Base-by-base conservation (phyloP, 37 sponge, comb jelly and placozoan species). In the Chondrilla cf. caribensis region DNA sequence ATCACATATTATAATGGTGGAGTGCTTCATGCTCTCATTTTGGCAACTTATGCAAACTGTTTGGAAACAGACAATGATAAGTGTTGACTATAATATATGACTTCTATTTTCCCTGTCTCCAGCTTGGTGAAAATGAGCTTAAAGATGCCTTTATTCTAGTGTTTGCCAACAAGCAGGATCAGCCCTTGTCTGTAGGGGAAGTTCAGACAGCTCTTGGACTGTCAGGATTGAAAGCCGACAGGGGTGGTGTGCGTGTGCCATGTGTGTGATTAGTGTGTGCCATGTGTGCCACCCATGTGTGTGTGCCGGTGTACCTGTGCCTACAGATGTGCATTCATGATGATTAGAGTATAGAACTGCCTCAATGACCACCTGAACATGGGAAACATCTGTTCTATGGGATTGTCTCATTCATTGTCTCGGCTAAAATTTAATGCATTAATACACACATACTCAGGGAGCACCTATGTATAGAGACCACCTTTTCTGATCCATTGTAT, bases 131-230 rank as follows among this genome's bases (percentile, higher is more conserved):
- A 54, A 96, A 98, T 73, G 95, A 98, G 70, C 84, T 98, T 36
- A 55, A 89, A 43, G 95, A 98, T 78, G 81, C 96, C 8, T 75
- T 96, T 17, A 15, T 98, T 19, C 87, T 98, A 28, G 93, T 98
- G 39, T 98, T 96, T 86, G 96, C 99, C 55, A 98, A 98, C 78
- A 98, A 98, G 73, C 94, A 93, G 67, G 99, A 98, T 58, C 82
- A 96, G 0, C 99, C 99, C 9, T 80, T 93, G 91, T 68, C 86
- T 0, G 89, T 87, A 19, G 85, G 87, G 1, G 88, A 95, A 40
- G 59, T 95, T 9, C 82, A 88, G 33, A 90, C 94, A 25, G 78
- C 66, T 35, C 86, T 98, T 9, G 95, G 92, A n/a, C 84, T 98
- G 24, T 58, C 58, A 8, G 26, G 68, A 3, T 78, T 95, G 57